Percentiles rank a stretch among this genome's conserved stretches.
These are phyloP conservation scores for Brachionus koreanus DNA, from an alignment of 1,140 invertebrate species.

Conservation along the genomic window DNA sequence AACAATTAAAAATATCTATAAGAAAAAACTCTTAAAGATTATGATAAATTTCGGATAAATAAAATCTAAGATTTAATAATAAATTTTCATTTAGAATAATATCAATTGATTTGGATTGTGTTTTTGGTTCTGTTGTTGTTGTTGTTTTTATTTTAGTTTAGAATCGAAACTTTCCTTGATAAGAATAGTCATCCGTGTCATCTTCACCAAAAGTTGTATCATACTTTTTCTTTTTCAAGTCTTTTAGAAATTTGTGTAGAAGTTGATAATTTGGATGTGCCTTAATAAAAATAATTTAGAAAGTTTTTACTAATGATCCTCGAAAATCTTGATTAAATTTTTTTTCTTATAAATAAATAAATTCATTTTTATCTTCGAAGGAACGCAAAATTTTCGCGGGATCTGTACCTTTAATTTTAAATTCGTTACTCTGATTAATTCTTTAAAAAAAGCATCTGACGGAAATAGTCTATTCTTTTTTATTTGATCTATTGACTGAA, in stretches of 20 bases:
- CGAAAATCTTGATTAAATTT: background rate
- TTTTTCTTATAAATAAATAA: background rate
- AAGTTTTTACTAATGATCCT: background rate
- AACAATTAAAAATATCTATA: background rate
- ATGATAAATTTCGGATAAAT: background rate
- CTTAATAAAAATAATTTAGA: background rate
- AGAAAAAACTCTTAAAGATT: conserved; percentile 4
- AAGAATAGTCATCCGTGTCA: background rate
- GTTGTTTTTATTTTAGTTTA: background rate
- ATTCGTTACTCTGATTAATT: conserved; percentile 39
- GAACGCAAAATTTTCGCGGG: background rate
- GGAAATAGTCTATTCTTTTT: conserved; percentile 27
- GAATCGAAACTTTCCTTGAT: conserved; percentile 38
- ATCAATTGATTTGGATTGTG: background rate
- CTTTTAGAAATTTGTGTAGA: conserved; percentile 13
- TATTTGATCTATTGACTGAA: background rate
- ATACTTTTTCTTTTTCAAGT: conserved; percentile 28
- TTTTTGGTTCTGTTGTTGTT: background rate
- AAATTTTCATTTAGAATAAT: background rate
- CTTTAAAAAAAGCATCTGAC: conserved; percentile 14
- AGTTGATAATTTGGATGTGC: background rate
- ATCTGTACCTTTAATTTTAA: conserved; percentile 39
- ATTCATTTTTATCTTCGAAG: background rate
- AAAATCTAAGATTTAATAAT: background rate
- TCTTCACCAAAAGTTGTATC: conserved; percentile 25